Evolutionary conservation across 2,888 invertebrate genomes (phyloP).

Genomic region (Cosmia pyralina): DNA sequence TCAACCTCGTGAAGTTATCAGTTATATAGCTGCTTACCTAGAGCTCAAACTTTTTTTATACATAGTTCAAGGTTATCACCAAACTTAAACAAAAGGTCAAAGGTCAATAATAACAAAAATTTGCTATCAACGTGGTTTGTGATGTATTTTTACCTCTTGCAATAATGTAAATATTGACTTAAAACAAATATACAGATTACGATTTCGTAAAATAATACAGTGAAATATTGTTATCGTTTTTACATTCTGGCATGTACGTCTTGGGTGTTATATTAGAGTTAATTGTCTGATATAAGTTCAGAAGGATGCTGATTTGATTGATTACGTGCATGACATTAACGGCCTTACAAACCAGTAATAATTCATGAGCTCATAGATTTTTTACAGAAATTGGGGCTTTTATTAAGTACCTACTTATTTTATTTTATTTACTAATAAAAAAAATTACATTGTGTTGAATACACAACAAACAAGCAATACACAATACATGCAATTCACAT

Average conservation of each 20-base stretch:
- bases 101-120: slow-evolving; percentile 31
- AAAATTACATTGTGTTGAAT: too few relatives aligned
- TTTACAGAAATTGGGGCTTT: neutral
- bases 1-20: neutral
- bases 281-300: neutral
- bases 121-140: neutral
- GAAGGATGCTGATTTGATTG: neutral
- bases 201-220: neutral
- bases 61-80: slow-evolving; percentile 23
- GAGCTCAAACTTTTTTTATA: neutral
- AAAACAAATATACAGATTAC: too few relatives aligned
- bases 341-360: neutral
- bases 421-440: too few relatives aligned
- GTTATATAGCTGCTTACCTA: neutral
- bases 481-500: too few relatives aligned
- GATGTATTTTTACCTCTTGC: slow-evolving; percentile 31
- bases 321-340: neutral
- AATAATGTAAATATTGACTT: slow-evolving; percentile 11
- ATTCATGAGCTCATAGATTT: neutral
- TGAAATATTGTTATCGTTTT: neutral
- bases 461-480: too few relatives aligned
- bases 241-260: neutral
- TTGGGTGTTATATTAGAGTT: neutral
- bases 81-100: slow-evolving; percentile 44
- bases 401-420: too few relatives aligned